Base-by-base conservation (phyloP, 2,888 invertebrate species). In the Eudasyphora cyanicolor region DNA sequence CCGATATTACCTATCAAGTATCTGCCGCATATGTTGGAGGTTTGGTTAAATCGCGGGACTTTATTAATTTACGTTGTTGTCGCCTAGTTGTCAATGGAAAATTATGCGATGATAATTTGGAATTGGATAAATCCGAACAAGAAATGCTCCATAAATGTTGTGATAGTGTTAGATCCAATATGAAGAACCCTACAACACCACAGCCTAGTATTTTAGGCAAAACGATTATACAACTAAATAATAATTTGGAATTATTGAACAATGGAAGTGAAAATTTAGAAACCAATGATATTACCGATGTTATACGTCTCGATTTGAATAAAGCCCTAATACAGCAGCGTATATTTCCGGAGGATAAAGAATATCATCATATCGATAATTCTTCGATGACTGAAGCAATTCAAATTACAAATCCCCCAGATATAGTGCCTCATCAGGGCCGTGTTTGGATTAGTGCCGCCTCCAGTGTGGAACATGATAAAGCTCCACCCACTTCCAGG, bases 1-100 rank as follows among this genome's bases (percentile, higher is more conserved):
- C 96, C 0, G 97, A 98, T 89, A 94, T 98, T 0, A 94, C 95
- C 1, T 97, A 98, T 92, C 96, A 96, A 89, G 95, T 95, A 83
- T 96, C 96, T 0, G 94, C 95, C 27, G 95, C 95, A 32, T 95
- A 95, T 0, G 96, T 95, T 0, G 94, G 95, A 19, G 97, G 97
- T 2, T 93, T 96, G 60, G 95, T 97, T 0, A 93, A 95, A 1
- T 95, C 96, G 60, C 93, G 98, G 8, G 98, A 98, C 93, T 98
- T 98, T 93, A 95, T 98, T 4, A 96, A 95, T 89, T 92, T 98
- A 27, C 94, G 98, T 2, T 94, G 95, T 86, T 95, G 95, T 93
- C 94, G 93, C 12, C 90, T 93, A 51, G 89, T 90, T 73, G 87
- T 89, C 19, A 89, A 92, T 88, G 92, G 92, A 0, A 89, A 89